phyloP scores from a whole-genome alignment of 2,888 invertebrate genomes.

The Ochropleura leucogaster region DNA sequence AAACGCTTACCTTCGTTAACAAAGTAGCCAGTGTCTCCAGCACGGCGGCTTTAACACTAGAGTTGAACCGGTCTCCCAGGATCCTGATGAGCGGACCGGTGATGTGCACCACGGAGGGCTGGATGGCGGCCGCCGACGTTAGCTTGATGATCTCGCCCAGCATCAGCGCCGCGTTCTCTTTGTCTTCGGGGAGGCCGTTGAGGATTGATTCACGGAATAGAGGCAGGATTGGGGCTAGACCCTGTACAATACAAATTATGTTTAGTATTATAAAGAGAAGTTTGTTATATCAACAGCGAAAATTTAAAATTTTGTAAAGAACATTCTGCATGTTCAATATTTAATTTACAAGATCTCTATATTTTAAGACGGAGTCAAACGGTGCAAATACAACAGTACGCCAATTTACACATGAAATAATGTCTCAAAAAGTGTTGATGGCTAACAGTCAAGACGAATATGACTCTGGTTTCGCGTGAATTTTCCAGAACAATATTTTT shows the following conservation, averaged over 20 bases:
- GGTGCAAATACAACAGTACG: not conserved
- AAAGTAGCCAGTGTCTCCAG: slow-evolving; percentile 97
- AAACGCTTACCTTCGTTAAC: slow-evolving; percentile 94
- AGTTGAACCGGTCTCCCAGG: slow-evolving; percentile 98
- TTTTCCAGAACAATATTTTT: not conserved
- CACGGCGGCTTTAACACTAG: slow-evolving; percentile 98
- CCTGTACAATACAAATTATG: slow-evolving; percentile 84
- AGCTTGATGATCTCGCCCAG: slow-evolving; percentile 95
- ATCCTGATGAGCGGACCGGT: slow-evolving; percentile 99
- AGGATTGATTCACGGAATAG: slow-evolving; percentile 99
- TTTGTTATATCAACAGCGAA: not conserved
- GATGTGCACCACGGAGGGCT: slow-evolving; percentile 98
- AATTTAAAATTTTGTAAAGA: not conserved
- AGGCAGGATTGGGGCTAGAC: slow-evolving; percentile 97
- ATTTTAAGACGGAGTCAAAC: not conserved
- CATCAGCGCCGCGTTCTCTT: slow-evolving; percentile 98
- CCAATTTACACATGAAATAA: not conserved
- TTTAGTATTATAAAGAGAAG: not conserved
- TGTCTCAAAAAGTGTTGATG: not conserved
- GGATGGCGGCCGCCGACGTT: slow-evolving; percentile 96
- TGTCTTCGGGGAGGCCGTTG: slow-evolving; percentile 98
- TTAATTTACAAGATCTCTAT: not conserved
- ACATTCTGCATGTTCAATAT: not conserved
- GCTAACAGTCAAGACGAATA: not conserved
- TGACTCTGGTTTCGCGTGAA: not conserved